phyloP scores from a whole-genome alignment of 35 echinoderm and acorn worm species.

The Ophioderma brevispina region DNA sequence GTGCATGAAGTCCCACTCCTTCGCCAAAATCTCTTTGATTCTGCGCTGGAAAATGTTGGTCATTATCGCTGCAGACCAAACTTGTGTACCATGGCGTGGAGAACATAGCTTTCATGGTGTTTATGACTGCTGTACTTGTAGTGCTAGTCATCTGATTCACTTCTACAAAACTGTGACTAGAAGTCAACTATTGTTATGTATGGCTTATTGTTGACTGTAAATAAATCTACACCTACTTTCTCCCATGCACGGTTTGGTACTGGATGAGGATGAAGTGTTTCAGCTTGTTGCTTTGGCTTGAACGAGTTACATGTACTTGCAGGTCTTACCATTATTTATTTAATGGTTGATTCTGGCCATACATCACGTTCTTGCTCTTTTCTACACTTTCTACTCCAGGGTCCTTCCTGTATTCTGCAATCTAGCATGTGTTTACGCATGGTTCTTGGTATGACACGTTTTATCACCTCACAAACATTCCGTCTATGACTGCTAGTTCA shows the following conservation, averaged over 20 bases:
- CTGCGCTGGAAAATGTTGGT: background rate
- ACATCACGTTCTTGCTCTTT: conserved; percentile 44
- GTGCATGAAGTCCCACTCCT: background rate
- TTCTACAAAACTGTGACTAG: conserved; percentile 42
- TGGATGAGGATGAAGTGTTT: conserved; percentile 25
- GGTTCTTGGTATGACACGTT: conserved; percentile 15
- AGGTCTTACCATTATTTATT: background rate
- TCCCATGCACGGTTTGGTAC: conserved; percentile 54
- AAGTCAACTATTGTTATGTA: conserved; percentile 67
- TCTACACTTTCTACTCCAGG: conserved; percentile 56
- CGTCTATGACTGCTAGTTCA: conserved; percentile 25
- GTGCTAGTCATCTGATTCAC: background rate
- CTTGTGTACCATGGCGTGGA: conserved; percentile 32
- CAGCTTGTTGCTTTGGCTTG: background rate
- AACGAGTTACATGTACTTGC: background rate
- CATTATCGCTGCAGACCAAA: background rate
- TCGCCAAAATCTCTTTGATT: background rate
- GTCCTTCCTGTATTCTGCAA: conserved; percentile 71
- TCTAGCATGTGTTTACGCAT: conserved; percentile 44
- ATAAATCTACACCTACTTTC: conserved; percentile 64
- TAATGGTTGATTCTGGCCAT: conserved; percentile 41
- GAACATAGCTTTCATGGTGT: conserved; percentile 35
- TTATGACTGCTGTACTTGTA: conserved; percentile 28
- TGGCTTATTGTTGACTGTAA: conserved; percentile 19
- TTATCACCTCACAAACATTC: conserved; percentile 25